These are phyloP conservation scores for Heliconius hewitsoni DNA, from an alignment of 1,140 invertebrate species.

Conservation along the genomic window DNA sequence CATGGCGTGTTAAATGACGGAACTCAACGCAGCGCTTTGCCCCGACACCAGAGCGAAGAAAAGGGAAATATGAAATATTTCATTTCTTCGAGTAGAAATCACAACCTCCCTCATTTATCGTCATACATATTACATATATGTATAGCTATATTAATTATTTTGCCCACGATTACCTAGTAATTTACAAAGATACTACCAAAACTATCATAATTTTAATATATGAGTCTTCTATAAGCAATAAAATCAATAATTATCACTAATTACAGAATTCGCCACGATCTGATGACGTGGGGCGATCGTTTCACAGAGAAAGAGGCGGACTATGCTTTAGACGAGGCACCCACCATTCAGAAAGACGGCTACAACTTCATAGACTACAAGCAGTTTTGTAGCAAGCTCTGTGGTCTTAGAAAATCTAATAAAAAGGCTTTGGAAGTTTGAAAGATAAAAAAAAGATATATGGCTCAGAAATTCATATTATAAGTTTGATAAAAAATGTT, in stretches of 20 bases:
- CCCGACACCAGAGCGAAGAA: not conserved
- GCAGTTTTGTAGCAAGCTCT: conserved; percentile 83
- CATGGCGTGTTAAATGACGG: not conserved
- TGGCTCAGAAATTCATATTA: not conserved
- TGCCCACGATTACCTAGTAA: too few species aligned
- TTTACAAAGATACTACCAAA: too few species aligned
- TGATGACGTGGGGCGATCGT: conserved; percentile 83
- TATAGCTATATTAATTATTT: too few species aligned
- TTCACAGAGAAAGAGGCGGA: conserved; percentile 83
- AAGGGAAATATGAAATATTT: not conserved
- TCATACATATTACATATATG: too few species aligned
- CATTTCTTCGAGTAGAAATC: not conserved
- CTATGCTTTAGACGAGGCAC: conserved; percentile 84
- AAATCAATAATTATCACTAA: conserved; percentile 5
- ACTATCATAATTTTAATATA: too few species aligned
- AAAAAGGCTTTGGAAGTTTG: conserved; percentile 51
- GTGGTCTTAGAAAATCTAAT: conserved; percentile 81
- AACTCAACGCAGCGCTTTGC: not conserved
- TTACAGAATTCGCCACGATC: conserved; percentile 82
- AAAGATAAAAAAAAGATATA: conserved; percentile 11
- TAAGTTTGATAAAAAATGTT: not conserved
- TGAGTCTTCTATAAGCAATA: not conserved
- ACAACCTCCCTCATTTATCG: too few species aligned
- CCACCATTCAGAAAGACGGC: conserved; percentile 78
- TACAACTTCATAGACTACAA: conserved; percentile 83